phyloP scores from a whole-genome alignment of 2,888 invertebrate genomes.

The Peribatodes rhomboidaria region DNA sequence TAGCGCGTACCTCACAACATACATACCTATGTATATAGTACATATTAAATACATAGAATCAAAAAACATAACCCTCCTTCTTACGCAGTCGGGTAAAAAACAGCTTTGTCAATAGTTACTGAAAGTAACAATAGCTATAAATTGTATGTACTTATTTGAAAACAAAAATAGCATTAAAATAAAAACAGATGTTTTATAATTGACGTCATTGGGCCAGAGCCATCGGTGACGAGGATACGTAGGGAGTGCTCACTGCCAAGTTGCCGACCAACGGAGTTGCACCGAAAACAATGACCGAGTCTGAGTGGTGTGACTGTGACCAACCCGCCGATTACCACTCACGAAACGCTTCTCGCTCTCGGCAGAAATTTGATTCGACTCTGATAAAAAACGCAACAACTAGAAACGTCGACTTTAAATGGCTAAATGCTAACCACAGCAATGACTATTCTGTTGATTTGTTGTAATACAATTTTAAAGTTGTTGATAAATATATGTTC shows the following conservation, averaged over 20 bases:
- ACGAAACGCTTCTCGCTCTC: slow-evolving; percentile 30
- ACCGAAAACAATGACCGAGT: slow-evolving; percentile 27
- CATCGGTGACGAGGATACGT: not conserved
- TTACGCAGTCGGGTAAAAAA: too few species aligned
- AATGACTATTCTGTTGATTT: slow-evolving; percentile 9
- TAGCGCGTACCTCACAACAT: too few species aligned
- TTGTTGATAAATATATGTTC: slow-evolving; percentile 1
- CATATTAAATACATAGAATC: too few species aligned
- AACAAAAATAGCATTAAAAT: slow-evolving; percentile 14
- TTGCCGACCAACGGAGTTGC: not conserved
- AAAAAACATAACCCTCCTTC: too few species aligned
- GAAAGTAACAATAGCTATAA: slow-evolving; percentile 4
- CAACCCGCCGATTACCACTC: slow-evolving; percentile 36
- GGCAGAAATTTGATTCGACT: slow-evolving; percentile 24
- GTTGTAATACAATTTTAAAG: slow-evolving; percentile 2
- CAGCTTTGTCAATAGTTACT: slow-evolving; percentile 8
- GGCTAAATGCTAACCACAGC: slow-evolving; percentile 1
- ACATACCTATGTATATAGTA: too few species aligned
- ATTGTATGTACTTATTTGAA: not conserved
- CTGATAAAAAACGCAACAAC: slow-evolving; percentile 32
- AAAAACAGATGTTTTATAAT: slow-evolving; percentile 1
- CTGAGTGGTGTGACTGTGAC: slow-evolving; percentile 32
- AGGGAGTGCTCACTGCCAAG: not conserved
- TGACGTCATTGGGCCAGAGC: slow-evolving; percentile 1
- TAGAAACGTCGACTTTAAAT: slow-evolving; percentile 26